A percentile compares a stretch with the other conserved stretches of the same genome.
These are phyloP conservation scores for Acleris literana DNA, from an alignment of 2,888 invertebrate genomes.

Conservation along the genomic window DNA sequence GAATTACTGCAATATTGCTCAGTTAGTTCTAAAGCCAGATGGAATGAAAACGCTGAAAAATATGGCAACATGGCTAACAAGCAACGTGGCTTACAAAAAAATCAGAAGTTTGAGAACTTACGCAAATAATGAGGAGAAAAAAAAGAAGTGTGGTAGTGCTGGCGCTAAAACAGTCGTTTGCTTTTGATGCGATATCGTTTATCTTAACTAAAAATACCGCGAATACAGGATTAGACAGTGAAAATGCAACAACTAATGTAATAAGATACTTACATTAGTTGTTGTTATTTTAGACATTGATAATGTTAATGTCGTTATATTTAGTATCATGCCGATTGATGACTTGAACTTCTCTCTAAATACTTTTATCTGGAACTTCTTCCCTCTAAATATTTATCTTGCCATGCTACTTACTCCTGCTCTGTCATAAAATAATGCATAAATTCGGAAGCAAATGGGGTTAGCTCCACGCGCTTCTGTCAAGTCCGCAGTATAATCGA, in stretches of 20 bases:
- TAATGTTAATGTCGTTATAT: constrained; percentile 11
- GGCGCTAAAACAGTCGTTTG: constrained; percentile 8
- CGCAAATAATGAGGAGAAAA: too few relatives aligned
- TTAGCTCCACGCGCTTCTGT: too few relatives aligned
- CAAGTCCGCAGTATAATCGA: too few relatives aligned
- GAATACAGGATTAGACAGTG: constrained; percentile 34
- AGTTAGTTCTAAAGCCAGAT: constrained; percentile 43
- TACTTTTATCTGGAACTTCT: background rate
- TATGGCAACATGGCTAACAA: constrained; percentile 5
- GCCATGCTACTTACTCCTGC: constrained; percentile 36
- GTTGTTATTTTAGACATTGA: background rate
- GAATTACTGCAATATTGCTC: too few relatives aligned
- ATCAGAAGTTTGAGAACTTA: too few relatives aligned
- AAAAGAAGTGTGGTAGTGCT: too few relatives aligned
- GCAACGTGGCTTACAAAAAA: too few relatives aligned
- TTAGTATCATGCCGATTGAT: background rate
- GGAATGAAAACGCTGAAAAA: constrained; percentile 40
- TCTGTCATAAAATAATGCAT: constrained; percentile 39
- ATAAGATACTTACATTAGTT: constrained; percentile 28
- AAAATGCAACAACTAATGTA: constrained; percentile 27
- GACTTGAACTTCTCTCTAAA: background rate
- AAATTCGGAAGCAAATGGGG: too few relatives aligned
- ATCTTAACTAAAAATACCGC: constrained; percentile 41
- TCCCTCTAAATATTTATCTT: constrained; percentile 28
- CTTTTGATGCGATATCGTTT: constrained; percentile 42